Conservation (phyloP, 2,113 vertebrate genomes). For the Zapus hudsonius region DNA sequence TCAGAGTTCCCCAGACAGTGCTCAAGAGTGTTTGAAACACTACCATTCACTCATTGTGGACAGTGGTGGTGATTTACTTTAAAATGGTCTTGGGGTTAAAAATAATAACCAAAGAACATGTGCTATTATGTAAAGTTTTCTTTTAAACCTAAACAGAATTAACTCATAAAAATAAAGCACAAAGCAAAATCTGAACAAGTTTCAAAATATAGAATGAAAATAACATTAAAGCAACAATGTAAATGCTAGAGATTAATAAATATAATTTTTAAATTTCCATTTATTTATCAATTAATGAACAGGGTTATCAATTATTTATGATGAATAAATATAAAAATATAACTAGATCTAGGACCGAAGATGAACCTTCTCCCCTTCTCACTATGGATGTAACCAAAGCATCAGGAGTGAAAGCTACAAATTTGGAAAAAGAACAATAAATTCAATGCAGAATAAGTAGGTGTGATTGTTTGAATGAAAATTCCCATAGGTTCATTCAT, state of each 20-base stretch:
- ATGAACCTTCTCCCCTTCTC: background rate
- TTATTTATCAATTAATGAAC: conserved; percentile 1
- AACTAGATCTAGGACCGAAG: background rate
- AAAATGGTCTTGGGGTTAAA: background rate
- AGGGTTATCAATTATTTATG: background rate
- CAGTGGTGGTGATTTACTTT: background rate
- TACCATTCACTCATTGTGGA: background rate
- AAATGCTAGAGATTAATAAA: conserved; percentile 24
- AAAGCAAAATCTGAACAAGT: background rate
- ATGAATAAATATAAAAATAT: background rate
- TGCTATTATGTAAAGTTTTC: background rate
- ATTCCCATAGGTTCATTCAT: no score
- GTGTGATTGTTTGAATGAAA: no score
- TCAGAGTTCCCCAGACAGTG: background rate
- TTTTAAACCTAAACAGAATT: background rate
- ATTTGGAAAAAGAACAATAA: background rate
- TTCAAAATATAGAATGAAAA: background rate
- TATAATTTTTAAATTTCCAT: background rate
- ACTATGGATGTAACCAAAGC: background rate
- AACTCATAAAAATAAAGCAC: background rate
- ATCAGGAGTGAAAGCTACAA: background rate
- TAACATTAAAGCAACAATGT: background rate
- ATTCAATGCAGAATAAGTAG: background rate
- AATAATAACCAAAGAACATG: background rate
- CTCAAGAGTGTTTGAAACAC: background rate